Evolutionary conservation across 37 sponge, comb jelly and placozoan species (phyloP).

Genomic region (Eunapius fragilis): DNA sequence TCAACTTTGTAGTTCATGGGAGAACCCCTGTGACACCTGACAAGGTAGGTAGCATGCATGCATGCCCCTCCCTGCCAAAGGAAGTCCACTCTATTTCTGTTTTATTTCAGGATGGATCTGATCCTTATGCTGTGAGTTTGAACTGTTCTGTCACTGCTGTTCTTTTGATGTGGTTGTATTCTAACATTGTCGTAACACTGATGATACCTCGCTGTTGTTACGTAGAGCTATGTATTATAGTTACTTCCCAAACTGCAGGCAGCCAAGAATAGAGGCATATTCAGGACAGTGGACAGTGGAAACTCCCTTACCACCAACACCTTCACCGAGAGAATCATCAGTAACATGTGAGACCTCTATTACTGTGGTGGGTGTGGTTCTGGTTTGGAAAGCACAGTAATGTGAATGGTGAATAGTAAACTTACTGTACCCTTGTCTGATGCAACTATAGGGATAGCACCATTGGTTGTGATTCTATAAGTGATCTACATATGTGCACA

Average conservation of each 20-base stretch:
- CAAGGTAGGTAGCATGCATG: constrained; percentile 44
- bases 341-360: constrained; percentile 48
- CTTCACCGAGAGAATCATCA: constrained; percentile 71
- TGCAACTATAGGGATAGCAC: background rate
- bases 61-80: too few relatives aligned
- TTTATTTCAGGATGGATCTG: constrained; percentile 59
- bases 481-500: background rate
- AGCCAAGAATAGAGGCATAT: constrained; percentile 74
- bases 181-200: background rate
- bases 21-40: constrained; percentile 54
- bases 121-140: constrained; percentile 6
- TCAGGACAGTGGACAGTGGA: constrained; percentile 77
- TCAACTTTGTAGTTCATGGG: constrained; percentile 80
- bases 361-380: background rate
- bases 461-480: background rate
- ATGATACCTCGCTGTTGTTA: background rate
- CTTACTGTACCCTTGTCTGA: too few relatives aligned
- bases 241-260: constrained; percentile 24
- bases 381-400: too few relatives aligned
- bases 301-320: constrained; percentile 60
- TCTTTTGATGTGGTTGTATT: background rate
- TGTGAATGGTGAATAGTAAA: background rate
- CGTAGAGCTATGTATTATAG: too few relatives aligned
- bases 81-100: too few relatives aligned
- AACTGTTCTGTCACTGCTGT: too few relatives aligned